Base-by-base conservation (phyloP, 2,113 vertebrate genomes). In the Argyrosomus japonicus region DNA sequence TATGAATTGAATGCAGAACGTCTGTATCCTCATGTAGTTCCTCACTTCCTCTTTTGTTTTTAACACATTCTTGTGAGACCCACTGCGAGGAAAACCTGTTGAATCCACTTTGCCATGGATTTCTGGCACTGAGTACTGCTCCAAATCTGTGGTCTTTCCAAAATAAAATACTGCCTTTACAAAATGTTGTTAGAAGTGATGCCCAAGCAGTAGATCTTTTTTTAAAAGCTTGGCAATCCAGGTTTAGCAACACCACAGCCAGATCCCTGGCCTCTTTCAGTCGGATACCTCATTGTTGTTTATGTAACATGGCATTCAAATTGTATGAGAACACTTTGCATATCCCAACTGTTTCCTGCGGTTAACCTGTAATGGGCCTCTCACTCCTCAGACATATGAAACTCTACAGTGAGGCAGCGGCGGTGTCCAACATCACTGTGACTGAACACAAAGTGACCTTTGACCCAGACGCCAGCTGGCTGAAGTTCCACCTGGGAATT, bases 401-500 rank as follows among this genome's bases (percentile, higher is more conserved):
- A 50, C 68, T 92, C 25, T 95, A 94, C 92, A 87, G 85, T 0
- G 92, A 94, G 27, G 93, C 89, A 0, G 95, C 90, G 0, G 89
- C 89, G 5, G 53, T 85, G 18, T 80, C 90, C 48, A 96, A 96
- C 87, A 25, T 94, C 72, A 91, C 92, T 0, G 23, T 94, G 13
- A 84, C 63, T 1, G 53, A 92, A 8, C 92, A 91, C 1, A 62
- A 93, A 0, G 90, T 91, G 75, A 94, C 76, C 68, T 94, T 97
- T 21, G 93, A 93, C 53, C 91, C 90, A 0, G 91, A 96, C 1
- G 95, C 97, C 90, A 95, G 94, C 87, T 99, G 98, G 98, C 79
- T 99, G 40, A 97, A 95, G 83, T 99, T 99, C 92, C 97, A 99
- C 81, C 86, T 97, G 91, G 97, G 97, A 8, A 99, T 99, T 70